Evolutionary conservation across 37 sponge, comb jelly and placozoan species (phyloP).

Genomic region (Crambe crambe): DNA sequence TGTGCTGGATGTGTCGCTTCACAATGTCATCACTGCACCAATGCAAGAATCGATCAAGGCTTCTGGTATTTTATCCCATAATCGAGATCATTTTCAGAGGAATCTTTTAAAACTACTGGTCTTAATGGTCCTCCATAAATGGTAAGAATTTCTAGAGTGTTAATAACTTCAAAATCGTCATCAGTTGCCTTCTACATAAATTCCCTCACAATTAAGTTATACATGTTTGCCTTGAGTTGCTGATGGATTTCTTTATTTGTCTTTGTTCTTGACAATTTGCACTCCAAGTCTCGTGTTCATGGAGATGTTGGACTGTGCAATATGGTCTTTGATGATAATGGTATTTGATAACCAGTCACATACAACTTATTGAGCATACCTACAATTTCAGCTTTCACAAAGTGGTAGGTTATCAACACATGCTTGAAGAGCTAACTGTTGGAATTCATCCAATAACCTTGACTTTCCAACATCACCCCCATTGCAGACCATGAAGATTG

Average conservation of each 20-base stretch:
- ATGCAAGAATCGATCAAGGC: background rate
- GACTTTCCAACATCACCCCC: too few relatives aligned
- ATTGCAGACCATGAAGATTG: too few relatives aligned
- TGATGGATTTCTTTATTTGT: background rate
- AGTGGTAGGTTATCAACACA: too few relatives aligned
- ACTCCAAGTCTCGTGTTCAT: slow-evolving; percentile 14
- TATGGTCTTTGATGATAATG: too few relatives aligned
- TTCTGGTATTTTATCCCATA: background rate
- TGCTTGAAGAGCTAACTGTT: too few relatives aligned
- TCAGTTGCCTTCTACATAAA: background rate
- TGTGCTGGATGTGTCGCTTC: too few relatives aligned
- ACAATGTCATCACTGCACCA: too few relatives aligned
- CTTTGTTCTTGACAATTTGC: background rate
- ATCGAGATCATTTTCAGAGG: background rate
- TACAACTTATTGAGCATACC: too few relatives aligned
- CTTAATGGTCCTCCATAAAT: background rate
- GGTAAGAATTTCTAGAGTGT: background rate
- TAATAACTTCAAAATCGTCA: background rate
- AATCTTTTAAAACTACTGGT: background rate
- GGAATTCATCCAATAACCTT: too few relatives aligned
- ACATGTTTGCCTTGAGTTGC: background rate
- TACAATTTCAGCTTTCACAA: too few relatives aligned
- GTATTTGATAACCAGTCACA: too few relatives aligned
- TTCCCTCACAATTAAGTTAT: background rate
- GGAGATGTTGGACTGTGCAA: too few relatives aligned